Conservation (phyloP, 2,888 invertebrate species). For the Anthrax anthrax region DNA sequence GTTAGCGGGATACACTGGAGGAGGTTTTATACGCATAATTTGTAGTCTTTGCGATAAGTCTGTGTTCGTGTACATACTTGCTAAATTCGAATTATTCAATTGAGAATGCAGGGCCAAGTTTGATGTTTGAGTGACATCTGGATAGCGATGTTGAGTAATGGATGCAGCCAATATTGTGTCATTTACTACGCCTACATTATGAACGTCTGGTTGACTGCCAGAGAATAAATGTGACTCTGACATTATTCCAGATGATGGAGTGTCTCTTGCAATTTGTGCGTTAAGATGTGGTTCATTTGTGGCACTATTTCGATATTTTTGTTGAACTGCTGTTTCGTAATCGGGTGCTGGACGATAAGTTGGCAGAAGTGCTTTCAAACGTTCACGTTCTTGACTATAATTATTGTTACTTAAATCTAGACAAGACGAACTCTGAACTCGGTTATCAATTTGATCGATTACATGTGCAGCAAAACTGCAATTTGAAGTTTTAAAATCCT, state of each 20-base stretch:
- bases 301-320: slow-evolving; percentile 57
- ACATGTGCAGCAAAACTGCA: slow-evolving; percentile 15
- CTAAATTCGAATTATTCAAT: slow-evolving; percentile 17
- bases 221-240: slow-evolving; percentile 21
- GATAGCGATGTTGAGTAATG: slow-evolving; percentile 37
- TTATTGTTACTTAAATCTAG: slow-evolving; percentile 32
- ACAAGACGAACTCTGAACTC: slow-evolving; percentile 32
- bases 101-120: slow-evolving; percentile 25
- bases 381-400: slow-evolving; percentile 32
- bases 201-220: slow-evolving; percentile 63
- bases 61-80: slow-evolving; percentile 18
- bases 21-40: slow-evolving; percentile 47
- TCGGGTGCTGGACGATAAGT: slow-evolving; percentile 84
- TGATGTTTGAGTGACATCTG: slow-evolving; percentile 48
- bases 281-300: slow-evolving; percentile 30
- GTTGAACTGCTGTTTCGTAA: slow-evolving; percentile 85
- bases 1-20: slow-evolving; percentile 69
- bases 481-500: slow-evolving; percentile 11
- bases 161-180: slow-evolving; percentile 20
- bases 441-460: slow-evolving; percentile 17
- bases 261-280: slow-evolving; percentile 17
- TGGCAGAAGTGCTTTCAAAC: slow-evolving; percentile 58
- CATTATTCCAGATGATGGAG: slow-evolving; percentile 17
- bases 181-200: slow-evolving; percentile 34
- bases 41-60: slow-evolving; percentile 30